Percentiles rank a stretch among this genome's conserved stretches.
Conservation (phyloP, 2,113 vertebrate species). For the Mesoclemmys tuberculata region DNA sequence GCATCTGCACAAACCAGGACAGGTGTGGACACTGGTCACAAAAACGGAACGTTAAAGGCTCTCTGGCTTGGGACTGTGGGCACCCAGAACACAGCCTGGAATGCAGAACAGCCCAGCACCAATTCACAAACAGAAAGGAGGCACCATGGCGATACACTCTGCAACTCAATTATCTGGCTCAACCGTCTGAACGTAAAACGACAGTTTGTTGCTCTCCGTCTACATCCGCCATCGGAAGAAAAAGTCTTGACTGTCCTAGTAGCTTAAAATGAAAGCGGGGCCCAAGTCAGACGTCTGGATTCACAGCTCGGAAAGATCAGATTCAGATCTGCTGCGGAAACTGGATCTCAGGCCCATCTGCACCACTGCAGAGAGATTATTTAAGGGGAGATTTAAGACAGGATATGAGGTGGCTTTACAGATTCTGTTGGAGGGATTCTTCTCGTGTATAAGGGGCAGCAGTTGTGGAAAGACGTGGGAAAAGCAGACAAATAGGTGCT, state of each 20-base stretch:
- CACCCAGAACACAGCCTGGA: too few relatives aligned
- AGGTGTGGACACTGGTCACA: too few relatives aligned
- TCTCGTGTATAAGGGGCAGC: background rate
- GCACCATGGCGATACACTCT: background rate
- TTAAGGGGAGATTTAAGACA: too few relatives aligned
- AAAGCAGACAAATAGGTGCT: background rate
- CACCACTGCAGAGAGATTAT: background rate
- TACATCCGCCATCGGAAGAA: too few relatives aligned
- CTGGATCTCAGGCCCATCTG: background rate
- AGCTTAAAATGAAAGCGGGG: background rate
- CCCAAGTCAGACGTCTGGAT: background rate
- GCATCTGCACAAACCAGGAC: too few relatives aligned
- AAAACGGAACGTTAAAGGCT: too few relatives aligned
- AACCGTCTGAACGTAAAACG: background rate
- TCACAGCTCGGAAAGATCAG: background rate
- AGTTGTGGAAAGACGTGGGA: background rate
- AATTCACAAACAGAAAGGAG: too few relatives aligned
- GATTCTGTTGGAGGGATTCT: background rate
- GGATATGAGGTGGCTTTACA: background rate
- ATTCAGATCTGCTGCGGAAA: background rate
- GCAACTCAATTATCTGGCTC: background rate
- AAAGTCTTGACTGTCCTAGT: background rate
- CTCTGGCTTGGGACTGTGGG: too few relatives aligned
- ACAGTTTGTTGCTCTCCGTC: background rate
- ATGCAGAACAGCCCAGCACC: too few relatives aligned